These are phyloP conservation scores for Drosophila pruinosa DNA, from an alignment of 1,140 invertebrate genomes.

Conservation along the genomic window DNA sequence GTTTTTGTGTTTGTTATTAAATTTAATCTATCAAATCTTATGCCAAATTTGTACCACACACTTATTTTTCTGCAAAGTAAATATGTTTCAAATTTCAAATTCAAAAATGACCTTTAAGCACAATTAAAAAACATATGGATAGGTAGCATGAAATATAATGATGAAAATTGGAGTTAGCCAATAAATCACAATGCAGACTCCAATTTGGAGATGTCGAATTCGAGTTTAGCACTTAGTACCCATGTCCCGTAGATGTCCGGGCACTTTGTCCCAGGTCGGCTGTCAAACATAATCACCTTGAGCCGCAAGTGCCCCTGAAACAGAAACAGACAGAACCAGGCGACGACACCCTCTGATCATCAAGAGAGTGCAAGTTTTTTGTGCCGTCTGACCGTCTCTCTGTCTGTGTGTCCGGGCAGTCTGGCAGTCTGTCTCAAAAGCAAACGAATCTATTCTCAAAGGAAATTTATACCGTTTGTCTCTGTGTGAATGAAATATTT, in stretches of 20 bases:
- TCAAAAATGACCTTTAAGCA: not conserved
- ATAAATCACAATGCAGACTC: constrained; percentile 28
- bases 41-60: no score
- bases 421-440: constrained; percentile 26
- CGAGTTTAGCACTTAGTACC: constrained; percentile 33
- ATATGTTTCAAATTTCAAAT: no score
- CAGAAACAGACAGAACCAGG: not conserved
- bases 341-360: constrained; percentile 32
- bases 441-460: constrained; percentile 69
- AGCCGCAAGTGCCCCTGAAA: constrained; percentile 29
- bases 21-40: no score
- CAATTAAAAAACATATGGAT: constrained; percentile 6
- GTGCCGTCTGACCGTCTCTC: not conserved
- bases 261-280: constrained; percentile 65
- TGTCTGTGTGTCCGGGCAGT: not conserved
- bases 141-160: not conserved
- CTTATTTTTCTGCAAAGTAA: no score
- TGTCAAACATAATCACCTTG: constrained; percentile 79
- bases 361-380: constrained; percentile 18
- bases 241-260: constrained; percentile 64
- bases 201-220: constrained; percentile 28
- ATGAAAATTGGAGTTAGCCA: not conserved
- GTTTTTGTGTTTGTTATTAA: no score
- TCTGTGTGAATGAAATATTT: constrained; percentile 74
- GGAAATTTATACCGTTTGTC: constrained; percentile 74